These are phyloP conservation scores for Epizoanthus stellaris DNA, from an alignment of 92 coral and sea anemone genomes.

Conservation along the genomic window DNA sequence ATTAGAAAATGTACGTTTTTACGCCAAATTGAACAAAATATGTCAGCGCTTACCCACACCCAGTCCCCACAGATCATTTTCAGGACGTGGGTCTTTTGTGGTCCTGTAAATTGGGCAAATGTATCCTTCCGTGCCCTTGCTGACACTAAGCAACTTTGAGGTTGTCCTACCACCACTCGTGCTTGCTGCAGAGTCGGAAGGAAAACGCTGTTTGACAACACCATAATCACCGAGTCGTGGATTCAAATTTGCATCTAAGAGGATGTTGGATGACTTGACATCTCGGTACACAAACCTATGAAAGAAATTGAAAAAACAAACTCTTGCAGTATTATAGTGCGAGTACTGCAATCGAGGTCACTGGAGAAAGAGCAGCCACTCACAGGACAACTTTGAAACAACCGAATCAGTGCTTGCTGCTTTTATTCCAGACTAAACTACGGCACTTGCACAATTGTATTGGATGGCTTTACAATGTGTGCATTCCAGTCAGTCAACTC, in stretches of 20 bases:
- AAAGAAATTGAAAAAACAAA: not conserved
- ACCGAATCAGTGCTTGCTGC: no score
- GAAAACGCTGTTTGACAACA: slow-evolving; percentile 12
- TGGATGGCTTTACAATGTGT: no score
- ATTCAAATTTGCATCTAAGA: slow-evolving; percentile 19
- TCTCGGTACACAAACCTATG: slow-evolving; percentile 32
- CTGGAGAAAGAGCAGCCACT: no score
- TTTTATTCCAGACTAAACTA: no score
- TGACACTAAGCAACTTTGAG: not conserved
- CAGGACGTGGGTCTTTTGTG: not conserved
- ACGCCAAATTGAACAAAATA: not conserved
- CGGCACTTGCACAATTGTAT: no score
- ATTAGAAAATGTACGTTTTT: no score
- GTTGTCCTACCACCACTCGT: slow-evolving; percentile 15
- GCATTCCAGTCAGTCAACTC: no score
- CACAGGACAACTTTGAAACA: no score
- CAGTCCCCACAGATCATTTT: slow-evolving; percentile 46
- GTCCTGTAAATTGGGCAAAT: slow-evolving; percentile 15
- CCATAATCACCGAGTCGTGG: slow-evolving; percentile 43
- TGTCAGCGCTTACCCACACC: slow-evolving; percentile 7
- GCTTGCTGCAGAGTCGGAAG: slow-evolving; percentile 1
- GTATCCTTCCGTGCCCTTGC: slow-evolving; percentile 32
- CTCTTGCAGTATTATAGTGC: no score
- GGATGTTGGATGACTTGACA: slow-evolving; percentile 18
- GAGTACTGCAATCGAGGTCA: no score